phyloP scores from a whole-genome alignment of 2,797 vertebrate genomes.

The Peromyscus attwateri region DNA sequence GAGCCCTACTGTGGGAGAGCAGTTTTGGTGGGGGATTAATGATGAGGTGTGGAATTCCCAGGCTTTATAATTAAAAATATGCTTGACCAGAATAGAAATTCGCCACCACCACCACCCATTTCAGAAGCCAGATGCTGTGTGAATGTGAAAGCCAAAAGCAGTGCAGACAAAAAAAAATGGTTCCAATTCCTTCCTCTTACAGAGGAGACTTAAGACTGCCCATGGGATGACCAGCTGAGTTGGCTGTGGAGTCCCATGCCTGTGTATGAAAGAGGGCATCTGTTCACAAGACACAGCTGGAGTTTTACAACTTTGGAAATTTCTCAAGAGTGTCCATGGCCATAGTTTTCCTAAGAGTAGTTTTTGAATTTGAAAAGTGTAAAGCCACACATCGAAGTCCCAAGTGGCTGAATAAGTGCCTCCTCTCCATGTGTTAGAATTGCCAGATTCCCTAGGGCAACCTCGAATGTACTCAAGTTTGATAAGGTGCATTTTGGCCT shows the following conservation, averaged over 20 bases:
- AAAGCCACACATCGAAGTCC: background rate
- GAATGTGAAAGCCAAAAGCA: conserved; percentile 2
- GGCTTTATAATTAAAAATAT: conserved; percentile 13
- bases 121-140: conserved; percentile 17
- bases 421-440: background rate
- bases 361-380: conserved; percentile 30
- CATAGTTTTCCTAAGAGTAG: conserved; percentile 12
- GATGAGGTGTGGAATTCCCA: conserved; percentile 33
- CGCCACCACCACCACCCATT: background rate
- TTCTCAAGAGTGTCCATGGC: background rate
- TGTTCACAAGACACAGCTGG: background rate
- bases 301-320: background rate
- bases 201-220: background rate
- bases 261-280: background rate
- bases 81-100: conserved; percentile 23
- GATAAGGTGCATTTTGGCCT: background rate
- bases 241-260: background rate
- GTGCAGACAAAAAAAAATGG: background rate
- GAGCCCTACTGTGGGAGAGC: background rate
- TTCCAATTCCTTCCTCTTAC: background rate
- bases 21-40: background rate
- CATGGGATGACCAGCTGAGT: background rate
- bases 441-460: conserved; percentile 37
- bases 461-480: background rate
- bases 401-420: background rate